A percentile compares a stretch with the other conserved stretches of the same genome.
Evolutionary conservation across 2,113 vertebrate genomes (phyloP).

Genomic region (Ariopsis seemanni): DNA sequence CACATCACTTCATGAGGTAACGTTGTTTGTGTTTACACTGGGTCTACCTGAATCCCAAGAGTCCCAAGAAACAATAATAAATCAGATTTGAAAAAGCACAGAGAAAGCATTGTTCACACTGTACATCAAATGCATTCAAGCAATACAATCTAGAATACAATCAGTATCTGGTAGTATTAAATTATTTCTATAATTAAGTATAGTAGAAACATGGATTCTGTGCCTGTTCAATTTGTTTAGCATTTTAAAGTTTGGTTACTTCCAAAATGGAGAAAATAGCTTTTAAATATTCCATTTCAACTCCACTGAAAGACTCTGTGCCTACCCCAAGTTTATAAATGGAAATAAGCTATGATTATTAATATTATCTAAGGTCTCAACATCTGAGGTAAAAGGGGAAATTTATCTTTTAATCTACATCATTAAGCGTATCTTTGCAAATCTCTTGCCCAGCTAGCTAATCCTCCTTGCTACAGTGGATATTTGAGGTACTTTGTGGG

Average conservation of each 20-base stretch:
- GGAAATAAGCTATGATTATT: not conserved
- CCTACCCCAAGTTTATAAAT: not conserved
- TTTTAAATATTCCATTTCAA: not conserved
- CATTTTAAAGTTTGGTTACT: not conserved
- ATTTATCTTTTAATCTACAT: not conserved
- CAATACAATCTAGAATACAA: not conserved
- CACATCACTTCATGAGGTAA: conserved; percentile 39
- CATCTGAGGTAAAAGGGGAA: not conserved
- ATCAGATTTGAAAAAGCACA: conserved; percentile 49
- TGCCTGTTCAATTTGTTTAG: not conserved
- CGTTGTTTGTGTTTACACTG: conserved; percentile 58
- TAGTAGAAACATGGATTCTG: not conserved
- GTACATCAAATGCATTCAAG: not conserved
- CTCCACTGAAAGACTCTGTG: not conserved
- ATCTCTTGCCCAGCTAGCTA: not conserved
- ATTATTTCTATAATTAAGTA: not conserved
- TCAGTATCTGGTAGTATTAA: not conserved
- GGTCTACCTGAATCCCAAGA: conserved; percentile 29
- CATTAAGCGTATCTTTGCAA: not conserved
- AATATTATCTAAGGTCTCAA: not conserved
- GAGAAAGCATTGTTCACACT: not conserved
- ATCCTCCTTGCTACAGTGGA: conserved; percentile 32
- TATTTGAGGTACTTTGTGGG: not conserved
- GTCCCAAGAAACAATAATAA: conserved; percentile 46
- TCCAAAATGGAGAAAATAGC: not conserved